phyloP scores from a whole-genome alignment of 2,888 invertebrate species.

The Pinctada fucata region DNA sequence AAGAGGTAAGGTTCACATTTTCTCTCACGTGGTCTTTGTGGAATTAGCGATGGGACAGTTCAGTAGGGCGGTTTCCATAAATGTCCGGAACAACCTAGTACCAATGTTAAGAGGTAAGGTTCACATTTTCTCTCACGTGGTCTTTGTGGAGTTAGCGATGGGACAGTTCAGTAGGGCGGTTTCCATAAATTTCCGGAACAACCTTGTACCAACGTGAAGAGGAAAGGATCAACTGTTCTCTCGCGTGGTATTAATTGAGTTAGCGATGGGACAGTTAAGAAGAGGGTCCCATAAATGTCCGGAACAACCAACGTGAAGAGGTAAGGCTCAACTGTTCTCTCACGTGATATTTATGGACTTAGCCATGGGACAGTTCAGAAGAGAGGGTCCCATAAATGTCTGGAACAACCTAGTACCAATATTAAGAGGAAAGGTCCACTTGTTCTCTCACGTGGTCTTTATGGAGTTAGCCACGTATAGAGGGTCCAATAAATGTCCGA shows the following conservation, averaged over 20 bases:
- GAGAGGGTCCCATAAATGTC: slow-evolving; percentile 94
- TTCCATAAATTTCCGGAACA: slow-evolving; percentile 92
- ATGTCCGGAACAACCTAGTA: slow-evolving; percentile 91
- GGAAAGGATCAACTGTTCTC: slow-evolving; percentile 82
- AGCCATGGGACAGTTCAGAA: slow-evolving; percentile 93
- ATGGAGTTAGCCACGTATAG: slow-evolving; percentile 94
- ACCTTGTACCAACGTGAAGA: slow-evolving; percentile 89
- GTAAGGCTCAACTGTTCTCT: too few species aligned
- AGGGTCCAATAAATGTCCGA: slow-evolving; percentile 95
- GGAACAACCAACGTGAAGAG: slow-evolving; percentile 90
- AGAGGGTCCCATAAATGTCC: slow-evolving; percentile 94
- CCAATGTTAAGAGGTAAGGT: slow-evolving; percentile 88
- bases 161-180: slow-evolving; percentile 95
- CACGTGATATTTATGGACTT: slow-evolving; percentile 98
- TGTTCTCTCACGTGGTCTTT: slow-evolving; percentile 92
- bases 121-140: slow-evolving; percentile 84
- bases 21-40: slow-evolving; percentile 94
- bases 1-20: too few species aligned
- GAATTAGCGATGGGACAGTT: slow-evolving; percentile 95
- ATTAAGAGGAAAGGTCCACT: too few species aligned
- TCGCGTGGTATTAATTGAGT: slow-evolving; percentile 86
- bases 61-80: slow-evolving; percentile 93
- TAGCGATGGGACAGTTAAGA: slow-evolving; percentile 96
- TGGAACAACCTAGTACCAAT: slow-evolving; percentile 90
- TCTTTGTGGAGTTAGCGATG: slow-evolving; percentile 95